A percentile compares a stretch with the other conserved stretches of the same genome.
phyloP scores from a whole-genome alignment of 2,888 invertebrate genomes.

The Cantharis rufa region DNA sequence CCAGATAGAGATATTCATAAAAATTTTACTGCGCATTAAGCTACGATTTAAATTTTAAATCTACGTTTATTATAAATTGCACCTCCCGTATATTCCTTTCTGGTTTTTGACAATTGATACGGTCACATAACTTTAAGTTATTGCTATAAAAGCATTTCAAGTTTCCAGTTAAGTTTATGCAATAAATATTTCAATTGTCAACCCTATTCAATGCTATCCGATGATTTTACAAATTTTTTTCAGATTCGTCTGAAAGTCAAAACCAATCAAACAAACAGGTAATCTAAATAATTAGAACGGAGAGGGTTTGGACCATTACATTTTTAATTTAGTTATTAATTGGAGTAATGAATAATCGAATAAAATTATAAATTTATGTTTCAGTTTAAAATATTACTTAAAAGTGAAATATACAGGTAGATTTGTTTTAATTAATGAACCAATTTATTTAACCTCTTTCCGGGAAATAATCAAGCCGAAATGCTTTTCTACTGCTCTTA shows the following conservation, averaged over 20 bases:
- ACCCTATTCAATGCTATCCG: neutral
- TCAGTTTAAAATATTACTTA: conserved; percentile 1
- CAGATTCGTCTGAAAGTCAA: neutral
- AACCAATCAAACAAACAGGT: neutral
- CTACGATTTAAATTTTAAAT: neutral
- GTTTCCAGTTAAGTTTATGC: neutral
- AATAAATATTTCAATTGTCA: neutral
- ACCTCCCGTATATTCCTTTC: neutral
- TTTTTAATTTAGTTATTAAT: neutral
- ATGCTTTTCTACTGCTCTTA: conserved; percentile 9
- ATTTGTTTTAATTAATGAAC: conserved; percentile 13
- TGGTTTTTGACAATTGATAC: neutral
- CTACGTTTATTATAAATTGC: neutral
- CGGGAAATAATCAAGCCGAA: neutral
- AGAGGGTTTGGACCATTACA: neutral
- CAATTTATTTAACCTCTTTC: conserved; percentile 8
- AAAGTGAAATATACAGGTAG: conserved; percentile 1
- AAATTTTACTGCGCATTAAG: neutral
- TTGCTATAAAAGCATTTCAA: neutral
- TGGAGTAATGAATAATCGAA: neutral
- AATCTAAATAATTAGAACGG: neutral
- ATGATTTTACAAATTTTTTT: neutral
- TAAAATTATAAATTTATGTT: neutral
- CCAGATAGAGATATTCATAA: neutral
- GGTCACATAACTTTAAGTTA: neutral